Conservation (phyloP, 2,888 invertebrate genomes). For the Scelioninae gen. 1 region DNA sequence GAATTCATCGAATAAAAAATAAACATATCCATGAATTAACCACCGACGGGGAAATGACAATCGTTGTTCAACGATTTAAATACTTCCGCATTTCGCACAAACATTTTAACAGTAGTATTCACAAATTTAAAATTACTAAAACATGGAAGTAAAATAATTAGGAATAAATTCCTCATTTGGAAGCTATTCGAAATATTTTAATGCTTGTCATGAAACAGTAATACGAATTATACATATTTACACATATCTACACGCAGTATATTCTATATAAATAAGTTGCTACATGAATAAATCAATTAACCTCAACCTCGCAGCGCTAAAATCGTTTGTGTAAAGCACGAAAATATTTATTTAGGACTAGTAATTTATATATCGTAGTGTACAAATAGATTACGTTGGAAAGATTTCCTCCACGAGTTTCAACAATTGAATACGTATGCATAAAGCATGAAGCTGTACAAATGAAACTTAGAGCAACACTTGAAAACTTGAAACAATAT, state of each 20-base stretch:
- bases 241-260: conserved; percentile 8
- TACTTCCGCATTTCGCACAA: conserved; percentile 47
- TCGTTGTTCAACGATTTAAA: conserved; percentile 30
- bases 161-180: no score
- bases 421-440: conserved; percentile 58
- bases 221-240: background rate
- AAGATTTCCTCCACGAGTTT: conserved; percentile 36
- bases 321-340: conserved; percentile 34
- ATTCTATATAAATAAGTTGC: background rate
- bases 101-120: background rate
- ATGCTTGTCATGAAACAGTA: no score
- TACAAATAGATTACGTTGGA: conserved; percentile 52
- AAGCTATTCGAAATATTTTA: no score
- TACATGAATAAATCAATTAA: background rate
- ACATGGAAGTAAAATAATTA: no score
- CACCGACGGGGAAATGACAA: conserved; percentile 56
- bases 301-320: background rate
- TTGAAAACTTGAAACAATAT: conserved; percentile 47
- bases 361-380: conserved; percentile 32
- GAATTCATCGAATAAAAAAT: conserved; percentile 17
- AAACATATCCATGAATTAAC: conserved; percentile 7
- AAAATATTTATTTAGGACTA: conserved; percentile 34
- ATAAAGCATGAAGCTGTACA: conserved; percentile 53
- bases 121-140: background rate
- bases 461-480: conserved; percentile 53